Evolutionary conservation across 1,140 invertebrate genomes (phyloP).

Genomic region (Hormaphis cornu): DNA sequence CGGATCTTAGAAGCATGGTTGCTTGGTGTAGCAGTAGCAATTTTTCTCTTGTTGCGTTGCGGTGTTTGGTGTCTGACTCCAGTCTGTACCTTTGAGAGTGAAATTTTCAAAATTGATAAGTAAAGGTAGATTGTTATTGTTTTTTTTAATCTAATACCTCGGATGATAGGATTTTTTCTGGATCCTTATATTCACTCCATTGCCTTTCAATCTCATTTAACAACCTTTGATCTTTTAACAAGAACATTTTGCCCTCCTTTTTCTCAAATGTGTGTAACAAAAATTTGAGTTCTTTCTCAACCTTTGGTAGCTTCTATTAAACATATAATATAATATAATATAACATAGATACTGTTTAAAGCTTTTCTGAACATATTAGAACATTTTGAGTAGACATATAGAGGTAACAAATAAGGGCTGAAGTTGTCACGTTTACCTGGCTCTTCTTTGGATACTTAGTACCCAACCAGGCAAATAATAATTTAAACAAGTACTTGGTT

Average conservation of each 20-base stretch:
- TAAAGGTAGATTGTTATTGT: background rate
- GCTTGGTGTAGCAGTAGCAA: background rate
- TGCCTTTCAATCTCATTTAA: conserved; percentile 13
- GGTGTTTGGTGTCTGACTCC: conserved; percentile 1
- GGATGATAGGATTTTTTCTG: conserved; percentile 7
- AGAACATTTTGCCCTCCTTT: background rate
- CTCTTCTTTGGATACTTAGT: too few relatives aligned
- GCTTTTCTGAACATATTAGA: too few relatives aligned
- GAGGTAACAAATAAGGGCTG: too few relatives aligned
- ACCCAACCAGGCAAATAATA: too few relatives aligned
- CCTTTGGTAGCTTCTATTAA: conserved; percentile 30
- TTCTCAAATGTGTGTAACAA: conserved; percentile 19
- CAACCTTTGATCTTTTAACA: conserved; percentile 16
- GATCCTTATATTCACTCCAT: conserved; percentile 15
- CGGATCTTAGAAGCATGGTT: conserved; percentile 25
- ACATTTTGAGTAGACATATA: too few relatives aligned
- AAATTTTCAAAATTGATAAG: background rate
- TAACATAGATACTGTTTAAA: too few relatives aligned
- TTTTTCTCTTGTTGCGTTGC: conserved; percentile 3
- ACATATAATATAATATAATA: too few relatives aligned
- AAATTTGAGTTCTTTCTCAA: conserved; percentile 27
- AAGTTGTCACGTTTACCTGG: too few relatives aligned
- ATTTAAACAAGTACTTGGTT: too few relatives aligned
- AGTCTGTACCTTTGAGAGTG: background rate
- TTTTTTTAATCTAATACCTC: background rate